Conservation (phyloP, 2,113 vertebrate genomes). For the Cromileptes altivelis region DNA sequence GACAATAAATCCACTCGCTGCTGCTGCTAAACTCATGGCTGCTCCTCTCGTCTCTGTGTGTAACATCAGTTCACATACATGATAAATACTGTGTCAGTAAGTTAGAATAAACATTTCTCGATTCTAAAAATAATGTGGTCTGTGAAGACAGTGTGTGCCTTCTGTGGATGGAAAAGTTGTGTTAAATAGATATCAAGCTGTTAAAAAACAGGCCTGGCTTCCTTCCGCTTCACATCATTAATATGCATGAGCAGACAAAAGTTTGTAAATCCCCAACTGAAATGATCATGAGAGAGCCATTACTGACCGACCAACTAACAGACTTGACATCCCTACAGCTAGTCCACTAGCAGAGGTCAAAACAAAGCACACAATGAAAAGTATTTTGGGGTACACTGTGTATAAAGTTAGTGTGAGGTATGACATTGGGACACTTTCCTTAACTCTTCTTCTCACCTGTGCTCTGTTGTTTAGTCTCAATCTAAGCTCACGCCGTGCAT, state of each 20-base stretch:
- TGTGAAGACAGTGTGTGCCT: background rate
- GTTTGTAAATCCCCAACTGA: background rate
- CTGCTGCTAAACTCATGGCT: background rate
- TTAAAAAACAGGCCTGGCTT: background rate
- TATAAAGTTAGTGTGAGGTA: no score
- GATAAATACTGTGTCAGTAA: background rate
- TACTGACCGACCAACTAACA: no score
- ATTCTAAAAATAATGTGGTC: background rate
- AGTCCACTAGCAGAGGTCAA: no score
- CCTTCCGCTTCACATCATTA: conserved; percentile 7
- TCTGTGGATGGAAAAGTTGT: background rate
- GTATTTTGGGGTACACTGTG: no score
- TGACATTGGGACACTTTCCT: background rate
- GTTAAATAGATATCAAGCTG: background rate
- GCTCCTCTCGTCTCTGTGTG: background rate
- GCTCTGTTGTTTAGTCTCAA: background rate
- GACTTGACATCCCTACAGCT: no score
- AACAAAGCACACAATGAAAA: no score
- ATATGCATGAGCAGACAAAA: background rate
- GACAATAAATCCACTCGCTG: background rate
- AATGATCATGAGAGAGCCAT: background rate
- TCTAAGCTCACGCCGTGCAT: background rate
- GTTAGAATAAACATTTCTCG: background rate
- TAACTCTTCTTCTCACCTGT: background rate
- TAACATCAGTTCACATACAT: background rate